A percentile compares a stretch with the other conserved stretches of the same genome.
These are phyloP conservation scores for Cyprinella venusta DNA, from an alignment of 2,797 vertebrate genomes.

Conservation along the genomic window DNA sequence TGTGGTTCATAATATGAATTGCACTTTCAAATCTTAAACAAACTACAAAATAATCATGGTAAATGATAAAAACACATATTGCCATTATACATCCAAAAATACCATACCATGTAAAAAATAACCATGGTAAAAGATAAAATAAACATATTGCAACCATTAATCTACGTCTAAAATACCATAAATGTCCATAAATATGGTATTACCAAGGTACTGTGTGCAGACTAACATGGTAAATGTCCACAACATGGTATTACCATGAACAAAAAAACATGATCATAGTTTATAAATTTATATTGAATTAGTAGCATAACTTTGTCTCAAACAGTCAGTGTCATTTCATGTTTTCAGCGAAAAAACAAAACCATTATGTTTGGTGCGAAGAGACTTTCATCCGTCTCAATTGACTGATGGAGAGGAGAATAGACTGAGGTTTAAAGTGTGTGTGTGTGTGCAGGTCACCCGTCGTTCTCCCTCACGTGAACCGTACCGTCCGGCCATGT, in stretches of 20 bases:
- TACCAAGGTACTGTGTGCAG: neutral
- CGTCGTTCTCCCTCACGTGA: slow-evolving; percentile 9
- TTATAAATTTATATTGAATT: neutral
- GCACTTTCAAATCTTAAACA: neutral
- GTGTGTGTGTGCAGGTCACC: neutral
- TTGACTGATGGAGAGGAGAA: neutral
- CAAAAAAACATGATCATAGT: neutral
- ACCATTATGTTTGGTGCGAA: neutral
- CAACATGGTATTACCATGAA: neutral
- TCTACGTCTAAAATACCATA: neutral
- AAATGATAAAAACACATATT: neutral
- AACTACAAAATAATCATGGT: too few species aligned
- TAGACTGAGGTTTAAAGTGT: neutral
- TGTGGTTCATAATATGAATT: too few species aligned
- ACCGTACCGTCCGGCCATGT: neutral
- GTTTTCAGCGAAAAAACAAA: neutral
- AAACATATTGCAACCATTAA: too few species aligned
- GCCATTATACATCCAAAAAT: too few species aligned
- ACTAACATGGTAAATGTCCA: neutral
- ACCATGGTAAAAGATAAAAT: neutral
- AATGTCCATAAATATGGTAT: neutral
- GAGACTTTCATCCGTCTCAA: neutral
- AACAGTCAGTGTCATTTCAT: neutral
- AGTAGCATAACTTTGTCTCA: neutral
- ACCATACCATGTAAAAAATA: too few species aligned